Evolutionary conservation across 2,797 vertebrate species (phyloP).

Genomic region (Clarias platycephalus): DNA sequence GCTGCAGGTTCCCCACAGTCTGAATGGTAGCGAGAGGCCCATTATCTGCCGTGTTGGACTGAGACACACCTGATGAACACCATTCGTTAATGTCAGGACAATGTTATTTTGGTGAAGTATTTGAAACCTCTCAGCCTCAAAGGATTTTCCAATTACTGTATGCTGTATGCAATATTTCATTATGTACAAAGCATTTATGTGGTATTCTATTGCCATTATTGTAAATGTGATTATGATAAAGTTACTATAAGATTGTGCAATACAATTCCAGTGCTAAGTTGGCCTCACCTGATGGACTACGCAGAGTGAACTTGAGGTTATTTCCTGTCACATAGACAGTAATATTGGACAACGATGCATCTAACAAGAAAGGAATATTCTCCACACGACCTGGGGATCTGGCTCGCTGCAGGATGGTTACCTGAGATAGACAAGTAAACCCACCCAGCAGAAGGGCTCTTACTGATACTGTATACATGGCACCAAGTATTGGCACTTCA

Average conservation of each 20-base stretch:
- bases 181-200: not conserved
- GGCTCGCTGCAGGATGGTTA: constrained; percentile 69
- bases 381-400: constrained; percentile 59
- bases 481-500: no score
- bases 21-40: constrained; percentile 67
- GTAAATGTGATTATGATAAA: not conserved
- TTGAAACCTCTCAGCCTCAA: not conserved
- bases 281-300: constrained; percentile 66
- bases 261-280: not conserved
- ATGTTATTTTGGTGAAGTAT: not conserved
- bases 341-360: constrained; percentile 69
- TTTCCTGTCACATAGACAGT: constrained; percentile 72
- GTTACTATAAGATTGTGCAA: not conserved
- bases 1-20: constrained; percentile 69
- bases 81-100: not conserved
- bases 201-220: not conserved
- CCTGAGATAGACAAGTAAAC: constrained; percentile 56
- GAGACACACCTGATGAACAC: constrained; percentile 62
- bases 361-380: constrained; percentile 67
- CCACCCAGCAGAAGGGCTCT: not conserved
- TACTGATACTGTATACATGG: not conserved
- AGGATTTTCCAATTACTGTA: not conserved
- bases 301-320: constrained; percentile 64
- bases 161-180: not conserved
- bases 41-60: constrained; percentile 51